These are phyloP conservation scores for Tachyglossus aculeatus DNA, from an alignment of 2,797 vertebrate species.

Conservation along the genomic window DNA sequence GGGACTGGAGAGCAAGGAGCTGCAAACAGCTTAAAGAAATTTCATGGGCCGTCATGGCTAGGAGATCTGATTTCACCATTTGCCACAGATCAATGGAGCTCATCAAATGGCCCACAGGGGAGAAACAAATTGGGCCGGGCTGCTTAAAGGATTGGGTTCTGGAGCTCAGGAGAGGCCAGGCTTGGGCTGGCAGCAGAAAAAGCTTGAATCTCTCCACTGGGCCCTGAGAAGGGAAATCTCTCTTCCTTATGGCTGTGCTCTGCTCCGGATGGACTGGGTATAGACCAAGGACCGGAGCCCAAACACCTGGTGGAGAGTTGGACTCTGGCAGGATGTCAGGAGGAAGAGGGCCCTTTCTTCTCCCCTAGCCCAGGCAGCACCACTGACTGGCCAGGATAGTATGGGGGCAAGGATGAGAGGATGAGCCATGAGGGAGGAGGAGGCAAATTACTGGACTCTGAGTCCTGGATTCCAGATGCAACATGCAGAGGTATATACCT, in stretches of 20 bases:
- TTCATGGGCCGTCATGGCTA: not conserved
- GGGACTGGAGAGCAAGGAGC: too few relatives aligned
- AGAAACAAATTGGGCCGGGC: not conserved
- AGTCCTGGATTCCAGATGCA: too few relatives aligned
- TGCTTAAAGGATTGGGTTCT: not conserved
- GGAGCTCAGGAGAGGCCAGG: not conserved
- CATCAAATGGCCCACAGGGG: not conserved
- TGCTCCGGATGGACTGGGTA: not conserved
- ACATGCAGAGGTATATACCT: too few relatives aligned
- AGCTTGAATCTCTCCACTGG: not conserved
- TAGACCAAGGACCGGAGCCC: too few relatives aligned
- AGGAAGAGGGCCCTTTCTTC: too few relatives aligned
- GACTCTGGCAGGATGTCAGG: too few relatives aligned
- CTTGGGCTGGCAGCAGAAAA: not conserved
- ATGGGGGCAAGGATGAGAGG: too few relatives aligned
- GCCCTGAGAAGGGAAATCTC: slow-evolving; percentile 3
- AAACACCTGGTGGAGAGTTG: too few relatives aligned
- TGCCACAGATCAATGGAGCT: slow-evolving; percentile 4
- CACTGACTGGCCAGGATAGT: too few relatives aligned
- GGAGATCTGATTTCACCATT: not conserved
- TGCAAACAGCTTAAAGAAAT: not conserved
- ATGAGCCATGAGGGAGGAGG: too few relatives aligned
- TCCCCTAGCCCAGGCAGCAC: too few relatives aligned
- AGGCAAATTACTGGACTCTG: too few relatives aligned
- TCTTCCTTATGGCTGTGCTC: not conserved